Evolutionary conservation across 2,797 vertebrate species (phyloP).

Genomic region (Phrynocephalus guinanensis): DNA sequence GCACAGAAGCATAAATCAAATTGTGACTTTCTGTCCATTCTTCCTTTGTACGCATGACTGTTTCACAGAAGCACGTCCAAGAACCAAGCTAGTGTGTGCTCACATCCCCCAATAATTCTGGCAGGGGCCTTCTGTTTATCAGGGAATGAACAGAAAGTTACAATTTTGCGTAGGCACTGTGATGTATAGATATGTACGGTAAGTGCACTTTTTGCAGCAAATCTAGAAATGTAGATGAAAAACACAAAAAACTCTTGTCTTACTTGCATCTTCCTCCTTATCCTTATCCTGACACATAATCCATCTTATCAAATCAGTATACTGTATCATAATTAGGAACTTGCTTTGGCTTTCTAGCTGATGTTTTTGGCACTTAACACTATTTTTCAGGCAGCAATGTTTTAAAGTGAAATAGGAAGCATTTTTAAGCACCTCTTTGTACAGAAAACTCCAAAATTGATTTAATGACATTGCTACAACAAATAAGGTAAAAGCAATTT

Average conservation of each 20-base stretch:
- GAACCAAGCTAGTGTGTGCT: slow-evolving; percentile 35
- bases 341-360: slow-evolving; percentile 35
- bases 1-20: not conserved
- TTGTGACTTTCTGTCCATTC: too few relatives aligned
- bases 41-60: too few relatives aligned
- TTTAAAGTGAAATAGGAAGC: slow-evolving; percentile 47
- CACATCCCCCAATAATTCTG: too few relatives aligned
- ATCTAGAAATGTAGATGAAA: not conserved
- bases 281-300: slow-evolving; percentile 1
- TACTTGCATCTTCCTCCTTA: slow-evolving; percentile 31
- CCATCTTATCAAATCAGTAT: slow-evolving; percentile 27
- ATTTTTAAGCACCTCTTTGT: slow-evolving; percentile 57
- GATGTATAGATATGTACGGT: slow-evolving; percentile 28
- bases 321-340: slow-evolving; percentile 36
- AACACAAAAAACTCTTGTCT: not conserved
- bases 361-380: slow-evolving; percentile 50
- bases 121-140: too few relatives aligned
- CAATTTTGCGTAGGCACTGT: too few relatives aligned
- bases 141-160: too few relatives aligned
- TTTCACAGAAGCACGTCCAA: slow-evolving; percentile 1
- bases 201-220: slow-evolving; percentile 22
- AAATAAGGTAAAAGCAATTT: slow-evolving; percentile 56
- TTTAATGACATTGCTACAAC: slow-evolving; percentile 59
- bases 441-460: slow-evolving; percentile 61
- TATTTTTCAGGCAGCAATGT: slow-evolving; percentile 44